Conservation (phyloP, 2,797 vertebrate genomes). For the Percopsis omiscomaycus region DNA sequence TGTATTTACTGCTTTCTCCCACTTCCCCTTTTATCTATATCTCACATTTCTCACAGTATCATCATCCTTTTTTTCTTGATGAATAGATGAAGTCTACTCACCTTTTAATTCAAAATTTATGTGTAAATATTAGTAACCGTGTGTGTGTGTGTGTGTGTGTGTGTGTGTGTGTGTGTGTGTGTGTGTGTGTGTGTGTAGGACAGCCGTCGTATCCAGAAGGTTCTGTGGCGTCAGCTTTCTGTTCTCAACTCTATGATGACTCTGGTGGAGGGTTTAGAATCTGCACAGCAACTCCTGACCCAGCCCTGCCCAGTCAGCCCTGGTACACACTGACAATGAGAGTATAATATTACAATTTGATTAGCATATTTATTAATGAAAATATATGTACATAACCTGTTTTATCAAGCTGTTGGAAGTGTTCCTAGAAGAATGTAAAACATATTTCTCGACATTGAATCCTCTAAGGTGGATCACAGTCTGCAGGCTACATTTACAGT, state of each 20-base stretch:
- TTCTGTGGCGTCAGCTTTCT: constrained; percentile 73
- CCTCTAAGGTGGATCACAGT: too few relatives aligned
- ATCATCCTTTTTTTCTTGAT: neutral
- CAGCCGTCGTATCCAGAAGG: constrained; percentile 72
- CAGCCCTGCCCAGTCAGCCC: constrained; percentile 48
- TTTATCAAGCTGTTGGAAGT: too few relatives aligned
- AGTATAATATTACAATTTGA: too few relatives aligned
- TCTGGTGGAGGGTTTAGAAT: constrained; percentile 63
- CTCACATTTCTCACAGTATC: too few relatives aligned
- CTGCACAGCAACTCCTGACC: constrained; percentile 62
- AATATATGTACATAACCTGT: too few relatives aligned
- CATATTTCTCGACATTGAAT: too few relatives aligned
- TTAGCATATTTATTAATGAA: too few relatives aligned
- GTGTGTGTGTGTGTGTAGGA: constrained; percentile 56
- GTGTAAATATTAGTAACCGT: neutral
- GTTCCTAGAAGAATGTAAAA: too few relatives aligned
- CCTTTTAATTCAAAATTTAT: neutral
- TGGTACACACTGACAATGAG: constrained; percentile 45
- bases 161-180: constrained; percentile 9
- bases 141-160: constrained; percentile 3
- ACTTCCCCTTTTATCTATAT: neutral
- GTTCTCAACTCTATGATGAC: constrained; percentile 74
- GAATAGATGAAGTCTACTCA: neutral
- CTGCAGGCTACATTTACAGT: too few relatives aligned
- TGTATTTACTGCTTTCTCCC: neutral